A percentile compares a stretch with the other conserved stretches of the same genome.
Conservation (phyloP, 2,888 invertebrate species). For the Stenchaetothrips biformis region DNA sequence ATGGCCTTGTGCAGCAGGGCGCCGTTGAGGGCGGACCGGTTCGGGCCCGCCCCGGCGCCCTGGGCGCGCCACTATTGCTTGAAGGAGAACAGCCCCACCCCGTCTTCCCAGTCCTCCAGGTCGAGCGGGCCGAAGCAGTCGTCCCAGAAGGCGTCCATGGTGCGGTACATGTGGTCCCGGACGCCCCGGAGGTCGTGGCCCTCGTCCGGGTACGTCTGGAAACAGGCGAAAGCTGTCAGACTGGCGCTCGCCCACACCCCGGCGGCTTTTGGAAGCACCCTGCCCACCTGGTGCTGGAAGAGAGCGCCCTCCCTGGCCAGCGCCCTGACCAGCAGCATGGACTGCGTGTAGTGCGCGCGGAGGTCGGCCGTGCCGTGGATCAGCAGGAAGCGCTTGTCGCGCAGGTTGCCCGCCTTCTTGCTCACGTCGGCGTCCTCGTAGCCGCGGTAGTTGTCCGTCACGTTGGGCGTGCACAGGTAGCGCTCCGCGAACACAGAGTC, state of each 20-base stretch:
- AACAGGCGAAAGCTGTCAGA: conserved; percentile 35
- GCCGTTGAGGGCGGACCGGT: not conserved
- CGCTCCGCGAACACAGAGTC: conserved; percentile 88
- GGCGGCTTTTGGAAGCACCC: not conserved
- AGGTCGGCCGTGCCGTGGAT: conserved; percentile 82
- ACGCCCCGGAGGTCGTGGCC: conserved; percentile 70
- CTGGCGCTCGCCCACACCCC: conserved; percentile 27
- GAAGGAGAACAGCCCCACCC: conserved; percentile 53
- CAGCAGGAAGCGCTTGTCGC: conserved; percentile 46
- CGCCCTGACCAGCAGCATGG: conserved; percentile 76
- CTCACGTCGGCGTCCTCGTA: conserved; percentile 75
- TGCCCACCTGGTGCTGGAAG: conserved; percentile 72
- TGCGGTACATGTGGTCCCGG: conserved; percentile 70
- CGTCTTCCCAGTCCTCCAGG: conserved; percentile 65
- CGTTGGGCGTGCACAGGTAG: conserved; percentile 68
- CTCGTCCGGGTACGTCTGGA: conserved; percentile 82
- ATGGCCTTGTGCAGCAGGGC: not conserved
- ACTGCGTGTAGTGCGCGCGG: conserved; percentile 80
- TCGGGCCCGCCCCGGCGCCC: not conserved
- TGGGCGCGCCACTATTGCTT: conserved; percentile 36
- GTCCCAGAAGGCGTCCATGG: conserved; percentile 82
- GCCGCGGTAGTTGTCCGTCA: conserved; percentile 61
- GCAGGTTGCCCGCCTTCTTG: conserved; percentile 70
- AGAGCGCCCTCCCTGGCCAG: conserved; percentile 74
- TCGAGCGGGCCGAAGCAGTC: conserved; percentile 73